phyloP scores from a whole-genome alignment of 1,140 invertebrate species.

The Chironomus striatipennis region DNA sequence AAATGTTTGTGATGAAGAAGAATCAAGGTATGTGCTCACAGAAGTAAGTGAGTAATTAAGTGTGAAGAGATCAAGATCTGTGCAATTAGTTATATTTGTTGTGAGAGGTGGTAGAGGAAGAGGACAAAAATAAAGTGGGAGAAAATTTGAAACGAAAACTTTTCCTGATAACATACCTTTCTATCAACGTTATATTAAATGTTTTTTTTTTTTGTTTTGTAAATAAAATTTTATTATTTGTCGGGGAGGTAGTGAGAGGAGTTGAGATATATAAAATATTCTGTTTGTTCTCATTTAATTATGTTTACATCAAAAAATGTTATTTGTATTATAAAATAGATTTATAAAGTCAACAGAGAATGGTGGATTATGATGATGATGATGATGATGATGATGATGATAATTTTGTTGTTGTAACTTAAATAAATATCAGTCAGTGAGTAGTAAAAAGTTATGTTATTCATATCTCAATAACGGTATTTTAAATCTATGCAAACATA shows the following conservation, averaged over 20 bases:
- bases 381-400: background rate
- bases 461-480: background rate
- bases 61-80: too few relatives aligned
- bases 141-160: background rate
- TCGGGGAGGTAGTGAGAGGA: background rate
- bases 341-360: background rate
- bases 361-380: background rate
- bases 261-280: background rate
- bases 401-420: background rate
- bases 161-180: background rate
- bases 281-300: constrained; percentile 5
- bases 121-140: background rate
- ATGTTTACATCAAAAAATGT: constrained; percentile 5
- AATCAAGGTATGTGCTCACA: too few relatives aligned
- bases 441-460: background rate
- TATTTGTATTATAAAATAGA: background rate
- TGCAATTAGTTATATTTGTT: too few relatives aligned
- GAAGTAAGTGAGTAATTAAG: too few relatives aligned
- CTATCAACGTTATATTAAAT: background rate
- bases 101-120: too few relatives aligned
- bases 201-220: background rate
- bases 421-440: background rate
- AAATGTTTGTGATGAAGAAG: too few relatives aligned
- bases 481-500: too few relatives aligned
- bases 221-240: too few relatives aligned